These are phyloP conservation scores for Oryzias woworae DNA, from an alignment of 2,113 vertebrate genomes.

Conservation along the genomic window DNA sequence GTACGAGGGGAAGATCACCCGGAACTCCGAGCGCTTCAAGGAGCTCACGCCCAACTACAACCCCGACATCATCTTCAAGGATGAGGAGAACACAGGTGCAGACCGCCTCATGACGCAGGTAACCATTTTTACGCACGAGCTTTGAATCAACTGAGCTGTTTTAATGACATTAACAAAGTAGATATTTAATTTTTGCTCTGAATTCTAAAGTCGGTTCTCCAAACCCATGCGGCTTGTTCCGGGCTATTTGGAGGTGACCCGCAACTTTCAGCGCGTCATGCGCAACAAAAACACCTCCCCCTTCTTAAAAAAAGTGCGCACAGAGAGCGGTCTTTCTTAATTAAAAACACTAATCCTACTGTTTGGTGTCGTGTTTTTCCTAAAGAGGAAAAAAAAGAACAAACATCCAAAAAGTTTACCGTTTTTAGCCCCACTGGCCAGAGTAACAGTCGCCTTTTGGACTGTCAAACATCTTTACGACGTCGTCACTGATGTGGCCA, in stretches of 20 bases:
- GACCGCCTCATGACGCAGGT: slow-evolving; percentile 98
- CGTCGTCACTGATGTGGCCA: slow-evolving; percentile 70
- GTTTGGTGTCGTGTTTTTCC: slow-evolving; percentile 56
- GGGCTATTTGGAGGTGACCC: too few species aligned
- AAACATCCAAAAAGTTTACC: slow-evolving; percentile 52
- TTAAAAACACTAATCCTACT: slow-evolving; percentile 73
- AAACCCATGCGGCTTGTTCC: too few species aligned
- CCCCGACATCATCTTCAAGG: slow-evolving; percentile 98
- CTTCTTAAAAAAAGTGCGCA: slow-evolving; percentile 33
- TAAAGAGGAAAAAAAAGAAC: slow-evolving; percentile 39
- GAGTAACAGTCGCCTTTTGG: slow-evolving; percentile 64
- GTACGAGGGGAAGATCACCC: slow-evolving; percentile 92
- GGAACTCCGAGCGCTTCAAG: slow-evolving; percentile 92
- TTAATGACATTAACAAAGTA: too few species aligned
- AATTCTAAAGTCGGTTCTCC: too few species aligned
- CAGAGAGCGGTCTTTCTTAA: slow-evolving; percentile 53
- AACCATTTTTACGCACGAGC: slow-evolving; percentile 61
- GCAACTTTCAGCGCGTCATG: slow-evolving; percentile 4
- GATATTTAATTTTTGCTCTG: too few species aligned
- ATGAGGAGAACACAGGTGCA: slow-evolving; percentile 97
- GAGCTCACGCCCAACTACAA: slow-evolving; percentile 97
- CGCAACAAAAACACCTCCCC: slow-evolving; percentile 46
- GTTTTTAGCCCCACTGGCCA: slow-evolving; percentile 58
- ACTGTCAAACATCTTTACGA: slow-evolving; percentile 70
- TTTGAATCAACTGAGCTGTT: not conserved